Evolutionary conservation across 1,140 invertebrate genomes (phyloP), one percentile per base, ranked within the genome.

Genomic region (Zaprionus tsacasi): DNA sequence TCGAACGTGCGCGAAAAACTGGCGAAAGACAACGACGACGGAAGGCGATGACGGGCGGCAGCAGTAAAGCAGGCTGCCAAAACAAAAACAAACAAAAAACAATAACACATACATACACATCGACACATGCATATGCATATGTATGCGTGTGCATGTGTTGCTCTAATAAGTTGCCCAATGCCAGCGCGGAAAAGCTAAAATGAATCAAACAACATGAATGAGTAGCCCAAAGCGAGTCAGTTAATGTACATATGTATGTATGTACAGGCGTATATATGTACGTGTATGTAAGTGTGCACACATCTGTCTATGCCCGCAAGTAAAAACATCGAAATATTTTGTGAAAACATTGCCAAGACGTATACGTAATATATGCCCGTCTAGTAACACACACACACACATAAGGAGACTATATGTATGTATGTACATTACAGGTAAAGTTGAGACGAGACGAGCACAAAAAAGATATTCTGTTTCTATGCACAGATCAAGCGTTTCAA

Each of bases 291-390:
- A 66, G 17, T 40, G 6, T 57, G 52, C 54, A 8, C 40, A 45
- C 40, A 45, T 45, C 40, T 45, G 40, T 45, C 40, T 15, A 11
- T 21, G 50, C 15, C 25, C 69, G 38, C 43, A 70, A 70, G 36
- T 65, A 38, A 70, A 55, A 48, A 58, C 54, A 63, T 50, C 33
- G 33, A 50, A 70, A 74, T 48, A 63, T 70, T 70, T 64, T 45
- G 54, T 56, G 36, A 76, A 76, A 72, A 76, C 61, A 67, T 55
- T 72, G 67, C 60, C 73, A 67, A 67, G 58, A 43, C 70, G 70
- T 78, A 81, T 78, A 80, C 78, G 81, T 79, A 83, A 85, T 78
- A 78, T 73, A 76, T 52, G 17, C 13, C 13, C 33, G 25, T 27
- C 55, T 33, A 52, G 66, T 52, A 40, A 69, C 35, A 35, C 13